A percentile compares a stretch with the other conserved stretches of the same genome.
These are phyloP conservation scores for Aphelinus atriplicis DNA, from an alignment of 1,140 invertebrate species.

Conservation along the genomic window DNA sequence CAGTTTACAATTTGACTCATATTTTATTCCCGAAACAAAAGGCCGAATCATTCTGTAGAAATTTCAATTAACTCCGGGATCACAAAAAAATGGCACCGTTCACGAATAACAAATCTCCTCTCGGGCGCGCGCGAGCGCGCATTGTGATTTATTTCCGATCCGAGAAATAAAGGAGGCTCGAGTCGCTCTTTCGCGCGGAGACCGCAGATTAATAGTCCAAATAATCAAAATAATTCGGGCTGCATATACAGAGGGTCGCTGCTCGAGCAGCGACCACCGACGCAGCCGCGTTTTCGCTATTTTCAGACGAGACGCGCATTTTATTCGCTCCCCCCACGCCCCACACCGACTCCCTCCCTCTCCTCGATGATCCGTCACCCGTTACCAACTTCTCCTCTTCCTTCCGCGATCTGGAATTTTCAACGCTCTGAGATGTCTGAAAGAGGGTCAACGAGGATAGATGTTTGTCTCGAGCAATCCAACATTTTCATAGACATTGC, in stretches of 20 bases:
- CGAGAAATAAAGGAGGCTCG: slow-evolving; percentile 7
- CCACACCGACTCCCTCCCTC: too few species aligned
- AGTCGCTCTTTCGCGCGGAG: background rate
- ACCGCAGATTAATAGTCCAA: slow-evolving; percentile 38
- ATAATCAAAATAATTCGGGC: slow-evolving; percentile 38
- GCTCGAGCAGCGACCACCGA: background rate
- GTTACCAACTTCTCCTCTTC: too few species aligned
- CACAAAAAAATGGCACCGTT: slow-evolving; percentile 9
- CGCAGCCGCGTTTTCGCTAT: slow-evolving; percentile 5
- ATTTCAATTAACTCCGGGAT: too few species aligned
- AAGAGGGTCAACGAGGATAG: too few species aligned
- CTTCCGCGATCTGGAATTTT: too few species aligned
- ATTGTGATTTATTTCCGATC: slow-evolving; percentile 34
- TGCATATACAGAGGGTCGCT: background rate
- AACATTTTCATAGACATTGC: too few species aligned
- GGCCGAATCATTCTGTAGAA: too few species aligned
- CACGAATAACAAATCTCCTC: slow-evolving; percentile 21
- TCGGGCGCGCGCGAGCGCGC: background rate
- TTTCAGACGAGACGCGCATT: background rate
- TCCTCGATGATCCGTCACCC: slow-evolving; percentile 5
- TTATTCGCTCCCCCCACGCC: slow-evolving; percentile 1
- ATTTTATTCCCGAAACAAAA: too few species aligned
- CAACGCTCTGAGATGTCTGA: too few species aligned
- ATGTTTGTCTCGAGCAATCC: too few species aligned
- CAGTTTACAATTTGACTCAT: too few species aligned